phyloP scores from a whole-genome alignment of 2,113 vertebrate species.

The Barnardius zonarius region DNA sequence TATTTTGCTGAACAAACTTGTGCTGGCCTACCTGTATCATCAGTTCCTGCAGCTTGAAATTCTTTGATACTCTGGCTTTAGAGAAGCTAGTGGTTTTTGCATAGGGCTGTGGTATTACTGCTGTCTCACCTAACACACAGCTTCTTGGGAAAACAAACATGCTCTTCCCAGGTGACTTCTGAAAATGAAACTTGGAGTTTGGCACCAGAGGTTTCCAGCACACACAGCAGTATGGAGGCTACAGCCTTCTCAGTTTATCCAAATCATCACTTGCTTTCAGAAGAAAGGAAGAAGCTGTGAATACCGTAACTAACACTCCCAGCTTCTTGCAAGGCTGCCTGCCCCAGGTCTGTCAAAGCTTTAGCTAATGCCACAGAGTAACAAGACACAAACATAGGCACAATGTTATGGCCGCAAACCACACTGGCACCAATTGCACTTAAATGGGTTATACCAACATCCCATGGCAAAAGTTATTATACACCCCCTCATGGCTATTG shows the following conservation, averaged over 20 bases:
- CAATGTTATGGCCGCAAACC: neutral
- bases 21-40: neutral
- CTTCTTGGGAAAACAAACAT: neutral
- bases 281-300: neutral
- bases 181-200: neutral
- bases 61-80: neutral
- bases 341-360: neutral
- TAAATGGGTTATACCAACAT: neutral
- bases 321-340: neutral
- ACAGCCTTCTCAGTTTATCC: neutral
- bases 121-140: neutral
- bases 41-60: neutral
- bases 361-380: neutral
- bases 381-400: neutral
- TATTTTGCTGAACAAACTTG: neutral
- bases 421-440: neutral
- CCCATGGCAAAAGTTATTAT: neutral
- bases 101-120: neutral
- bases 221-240: neutral
- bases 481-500: neutral
- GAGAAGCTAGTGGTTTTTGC: neutral
- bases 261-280: neutral
- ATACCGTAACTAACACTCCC: neutral
- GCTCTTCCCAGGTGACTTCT: neutral
- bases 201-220: neutral